Percentiles rank a stretch among this genome's conserved stretches.
Evolutionary conservation across 2,888 invertebrate species (phyloP).

Genomic region (Punctoribates punctum): DNA sequence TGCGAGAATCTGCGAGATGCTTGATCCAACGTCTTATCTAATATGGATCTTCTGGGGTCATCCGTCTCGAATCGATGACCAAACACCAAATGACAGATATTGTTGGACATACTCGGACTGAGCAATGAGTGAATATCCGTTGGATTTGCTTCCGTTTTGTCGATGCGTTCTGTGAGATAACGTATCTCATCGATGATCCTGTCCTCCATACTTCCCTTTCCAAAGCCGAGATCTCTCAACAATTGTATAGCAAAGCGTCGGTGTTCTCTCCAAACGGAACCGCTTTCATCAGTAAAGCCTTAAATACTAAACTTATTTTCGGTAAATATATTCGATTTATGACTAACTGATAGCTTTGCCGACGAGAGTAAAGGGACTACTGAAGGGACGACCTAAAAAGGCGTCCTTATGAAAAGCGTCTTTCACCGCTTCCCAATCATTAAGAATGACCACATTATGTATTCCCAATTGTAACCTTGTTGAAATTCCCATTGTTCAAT

Average conservation of each 20-base stretch:
- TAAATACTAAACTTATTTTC: background rate
- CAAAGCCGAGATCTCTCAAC: conserved; percentile 47
- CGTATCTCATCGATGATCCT: conserved; percentile 47
- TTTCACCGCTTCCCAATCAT: conserved; percentile 44
- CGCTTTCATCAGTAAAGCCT: conserved; percentile 43
- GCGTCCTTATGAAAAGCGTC: conserved; percentile 44
- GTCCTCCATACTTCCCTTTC: conserved; percentile 47
- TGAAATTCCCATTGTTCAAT: background rate
- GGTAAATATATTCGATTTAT: background rate
- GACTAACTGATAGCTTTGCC: conserved; percentile 38
- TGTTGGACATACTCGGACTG: conserved; percentile 47
- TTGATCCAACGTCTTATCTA: conserved; percentile 23
- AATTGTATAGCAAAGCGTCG: conserved; percentile 46
- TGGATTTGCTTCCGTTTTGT: background rate
- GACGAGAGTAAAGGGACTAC: conserved; percentile 38
- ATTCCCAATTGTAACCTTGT: conserved; percentile 45
- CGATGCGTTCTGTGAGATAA: conserved; percentile 41
- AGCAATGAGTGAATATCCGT: conserved; percentile 17
- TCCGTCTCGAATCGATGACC: too few relatives aligned
- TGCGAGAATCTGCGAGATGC: background rate
- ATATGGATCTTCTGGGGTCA: background rate
- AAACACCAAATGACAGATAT: conserved; percentile 46
- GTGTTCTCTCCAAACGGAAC: conserved; percentile 47
- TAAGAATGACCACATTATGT: conserved; percentile 44
- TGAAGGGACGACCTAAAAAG: conserved; percentile 42